These are phyloP conservation scores for Micrasema minimum DNA, from an alignment of 1,140 invertebrate species.

Conservation along the genomic window DNA sequence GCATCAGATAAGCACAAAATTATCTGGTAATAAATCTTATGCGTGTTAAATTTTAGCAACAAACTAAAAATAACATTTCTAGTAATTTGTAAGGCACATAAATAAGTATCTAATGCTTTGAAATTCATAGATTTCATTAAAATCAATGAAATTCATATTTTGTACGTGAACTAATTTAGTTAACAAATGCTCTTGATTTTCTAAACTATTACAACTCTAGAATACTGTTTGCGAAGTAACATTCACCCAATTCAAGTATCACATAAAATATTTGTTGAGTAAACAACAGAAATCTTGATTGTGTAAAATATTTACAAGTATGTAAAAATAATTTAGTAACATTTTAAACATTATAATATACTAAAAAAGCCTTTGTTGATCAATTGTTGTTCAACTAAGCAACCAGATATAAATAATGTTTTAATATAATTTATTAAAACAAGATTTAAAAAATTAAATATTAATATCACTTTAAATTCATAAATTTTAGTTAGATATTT, in stretches of 20 bases:
- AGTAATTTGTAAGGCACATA: conserved; percentile 20
- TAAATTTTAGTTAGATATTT: conserved; percentile 19
- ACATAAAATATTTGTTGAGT: not conserved
- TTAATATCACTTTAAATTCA: conserved; percentile 14
- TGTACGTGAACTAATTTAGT: not conserved
- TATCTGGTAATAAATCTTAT: not conserved
- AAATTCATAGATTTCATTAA: not conserved
- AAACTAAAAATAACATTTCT: conserved; percentile 9
- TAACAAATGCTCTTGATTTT: not conserved
- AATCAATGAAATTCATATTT: not conserved
- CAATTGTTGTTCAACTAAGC: not conserved
- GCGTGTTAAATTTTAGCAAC: not conserved
- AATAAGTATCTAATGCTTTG: conserved; percentile 14
- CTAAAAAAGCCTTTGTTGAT: not conserved
- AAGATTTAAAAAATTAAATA: conserved; percentile 19
- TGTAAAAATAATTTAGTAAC: conserved; percentile 4
- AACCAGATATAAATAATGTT: conserved; percentile 7
- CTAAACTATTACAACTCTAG: not conserved
- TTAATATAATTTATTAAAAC: not conserved
- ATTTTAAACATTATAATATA: not conserved
- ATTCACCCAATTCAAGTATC: not conserved
- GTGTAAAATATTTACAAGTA: too few species aligned
- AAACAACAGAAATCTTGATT: too few species aligned
- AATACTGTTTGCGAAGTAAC: not conserved
- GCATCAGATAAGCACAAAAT: not conserved